These are phyloP conservation scores for Leptinotarsa peninsularis DNA, from an alignment of 2,888 invertebrate genomes.

Conservation along the genomic window DNA sequence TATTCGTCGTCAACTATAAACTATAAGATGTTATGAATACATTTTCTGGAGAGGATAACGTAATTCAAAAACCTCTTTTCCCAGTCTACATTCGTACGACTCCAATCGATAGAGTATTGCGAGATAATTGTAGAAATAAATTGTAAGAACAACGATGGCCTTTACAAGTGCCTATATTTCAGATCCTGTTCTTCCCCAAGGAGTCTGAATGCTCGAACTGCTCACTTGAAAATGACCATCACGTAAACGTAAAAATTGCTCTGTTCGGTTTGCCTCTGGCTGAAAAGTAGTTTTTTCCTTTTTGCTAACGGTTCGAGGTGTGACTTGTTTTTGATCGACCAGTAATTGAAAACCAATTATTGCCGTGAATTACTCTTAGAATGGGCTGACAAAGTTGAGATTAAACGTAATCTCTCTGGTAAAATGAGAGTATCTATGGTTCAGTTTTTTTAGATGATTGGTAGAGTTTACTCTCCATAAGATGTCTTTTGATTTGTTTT, in stretches of 20 bases:
- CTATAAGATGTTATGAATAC: too few species aligned
- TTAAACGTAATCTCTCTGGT: not conserved
- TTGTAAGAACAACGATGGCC: constrained; percentile 36
- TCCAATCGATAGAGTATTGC: constrained; percentile 6
- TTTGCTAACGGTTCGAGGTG: constrained; percentile 50
- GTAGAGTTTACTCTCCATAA: too few species aligned
- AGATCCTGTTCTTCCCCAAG: constrained; percentile 47
- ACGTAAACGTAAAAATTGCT: constrained; percentile 59
- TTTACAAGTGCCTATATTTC: constrained; percentile 38
- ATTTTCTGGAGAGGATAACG: not conserved
- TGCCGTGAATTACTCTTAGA: constrained; percentile 33
- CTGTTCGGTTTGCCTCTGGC: constrained; percentile 54
- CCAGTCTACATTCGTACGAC: not conserved
- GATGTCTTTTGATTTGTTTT: too few species aligned
- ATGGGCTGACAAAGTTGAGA: not conserved
- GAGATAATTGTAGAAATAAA: constrained; percentile 27
- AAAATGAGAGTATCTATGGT: not conserved
- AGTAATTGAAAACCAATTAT: constrained; percentile 56
- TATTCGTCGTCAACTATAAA: too few species aligned
- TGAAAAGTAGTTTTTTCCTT: constrained; percentile 50
- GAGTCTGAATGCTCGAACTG: constrained; percentile 46
- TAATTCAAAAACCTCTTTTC: not conserved
- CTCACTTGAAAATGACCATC: constrained; percentile 53
- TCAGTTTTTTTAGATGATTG: too few species aligned
- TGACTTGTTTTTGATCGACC: constrained; percentile 55